Conservation (phyloP, 92 coral and sea anemone genomes). For the Palythoa caribaeorum region DNA sequence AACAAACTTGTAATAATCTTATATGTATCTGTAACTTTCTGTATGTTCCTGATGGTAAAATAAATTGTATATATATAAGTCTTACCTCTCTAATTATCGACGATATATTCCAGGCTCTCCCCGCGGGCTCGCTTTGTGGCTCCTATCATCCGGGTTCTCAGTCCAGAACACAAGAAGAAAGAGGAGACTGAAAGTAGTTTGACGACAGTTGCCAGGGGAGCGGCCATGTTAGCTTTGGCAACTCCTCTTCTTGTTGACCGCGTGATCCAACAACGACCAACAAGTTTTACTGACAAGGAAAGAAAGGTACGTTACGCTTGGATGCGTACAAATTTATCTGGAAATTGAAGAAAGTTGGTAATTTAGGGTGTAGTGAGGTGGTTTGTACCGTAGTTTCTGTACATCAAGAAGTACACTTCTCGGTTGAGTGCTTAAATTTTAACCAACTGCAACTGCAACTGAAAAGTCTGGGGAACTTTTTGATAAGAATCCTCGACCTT, state of each 20-base stretch:
- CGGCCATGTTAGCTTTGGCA: slow-evolving; percentile 39
- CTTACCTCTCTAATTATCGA: background rate
- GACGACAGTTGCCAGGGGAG: slow-evolving; percentile 14
- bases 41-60: no score
- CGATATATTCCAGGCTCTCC: slow-evolving; percentile 23
- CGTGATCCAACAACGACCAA: slow-evolving; percentile 13
- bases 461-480: no score
- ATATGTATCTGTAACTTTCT: no score
- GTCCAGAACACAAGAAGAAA: slow-evolving; percentile 25
- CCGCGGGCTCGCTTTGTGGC: slow-evolving; percentile 26
- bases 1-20: no score
- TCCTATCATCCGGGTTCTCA: slow-evolving; percentile 31
- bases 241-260: slow-evolving; percentile 34
- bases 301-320: slow-evolving; percentile 24
- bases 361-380: no score
- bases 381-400: no score
- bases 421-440: no score
- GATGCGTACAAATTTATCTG: background rate
- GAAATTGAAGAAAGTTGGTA: background rate
- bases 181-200: slow-evolving; percentile 13
- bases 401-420: no score
- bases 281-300: slow-evolving; percentile 31
- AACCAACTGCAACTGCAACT: no score
- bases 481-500: no score
- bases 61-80: background rate